These are phyloP conservation scores for Nothoprocta perdicaria DNA, from an alignment of 2,113 vertebrate species.

Conservation along the genomic window DNA sequence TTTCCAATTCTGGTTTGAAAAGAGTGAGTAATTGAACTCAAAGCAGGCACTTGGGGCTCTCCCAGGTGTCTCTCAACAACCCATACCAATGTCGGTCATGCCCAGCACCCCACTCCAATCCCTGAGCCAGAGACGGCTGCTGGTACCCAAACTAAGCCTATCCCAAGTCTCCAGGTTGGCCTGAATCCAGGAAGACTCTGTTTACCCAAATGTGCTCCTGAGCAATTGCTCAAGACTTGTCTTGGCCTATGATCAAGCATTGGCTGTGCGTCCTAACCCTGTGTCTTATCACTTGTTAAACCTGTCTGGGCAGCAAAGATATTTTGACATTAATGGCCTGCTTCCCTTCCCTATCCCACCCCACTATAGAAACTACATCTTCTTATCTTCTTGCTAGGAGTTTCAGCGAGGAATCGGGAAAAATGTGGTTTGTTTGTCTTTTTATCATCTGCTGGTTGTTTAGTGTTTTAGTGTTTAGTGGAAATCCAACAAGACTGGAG, in stretches of 20 bases:
- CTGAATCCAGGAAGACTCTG: background rate
- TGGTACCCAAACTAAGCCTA: background rate
- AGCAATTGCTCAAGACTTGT: background rate
- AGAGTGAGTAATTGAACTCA: background rate
- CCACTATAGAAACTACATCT: background rate
- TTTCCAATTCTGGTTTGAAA: background rate
- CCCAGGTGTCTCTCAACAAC: background rate
- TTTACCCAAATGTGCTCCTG: background rate
- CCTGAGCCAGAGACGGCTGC: accelerated
- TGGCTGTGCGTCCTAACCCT: background rate
- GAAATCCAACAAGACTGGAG: background rate
- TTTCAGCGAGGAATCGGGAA: background rate
- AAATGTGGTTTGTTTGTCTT: background rate
- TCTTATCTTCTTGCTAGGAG: background rate
- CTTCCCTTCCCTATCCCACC: background rate
- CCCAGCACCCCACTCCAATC: background rate
- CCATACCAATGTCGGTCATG: background rate
- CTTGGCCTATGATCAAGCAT: background rate
- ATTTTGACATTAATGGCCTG: background rate
- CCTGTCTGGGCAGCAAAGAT: background rate
- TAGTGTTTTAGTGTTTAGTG: too few relatives aligned
- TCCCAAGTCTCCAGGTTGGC: background rate
- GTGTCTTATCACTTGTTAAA: background rate
- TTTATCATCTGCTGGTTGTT: background rate
- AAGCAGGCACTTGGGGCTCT: accelerated